Evolutionary conservation across 2,888 invertebrate genomes (phyloP).

Genomic region (Heliconius erato): DNA sequence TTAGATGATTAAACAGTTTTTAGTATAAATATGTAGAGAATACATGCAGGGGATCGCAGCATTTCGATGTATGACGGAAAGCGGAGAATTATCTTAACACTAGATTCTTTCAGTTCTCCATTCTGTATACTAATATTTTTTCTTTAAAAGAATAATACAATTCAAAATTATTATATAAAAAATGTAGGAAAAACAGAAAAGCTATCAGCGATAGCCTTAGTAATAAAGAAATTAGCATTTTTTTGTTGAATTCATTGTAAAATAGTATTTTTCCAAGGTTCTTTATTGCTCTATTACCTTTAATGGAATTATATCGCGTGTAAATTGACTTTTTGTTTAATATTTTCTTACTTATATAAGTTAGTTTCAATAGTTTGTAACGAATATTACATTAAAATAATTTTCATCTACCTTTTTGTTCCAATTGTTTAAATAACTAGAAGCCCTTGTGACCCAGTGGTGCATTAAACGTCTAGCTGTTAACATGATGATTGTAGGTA

Average conservation of each 20-base stretch:
- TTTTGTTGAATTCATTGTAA: conserved; percentile 1
- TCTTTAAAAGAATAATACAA: background rate
- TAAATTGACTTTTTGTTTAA: background rate
- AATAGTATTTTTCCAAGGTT: background rate
- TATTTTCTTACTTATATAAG: background rate
- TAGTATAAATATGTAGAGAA: no score
- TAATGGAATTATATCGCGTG: conserved; percentile 6
- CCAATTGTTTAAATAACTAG: background rate
- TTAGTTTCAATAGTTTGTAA: background rate
- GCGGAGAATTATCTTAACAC: no score
- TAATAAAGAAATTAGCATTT: background rate
- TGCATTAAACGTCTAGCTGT: background rate
- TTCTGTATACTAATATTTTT: background rate
- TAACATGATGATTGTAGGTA: background rate
- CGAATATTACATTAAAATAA: background rate
- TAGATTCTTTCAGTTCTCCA: no score
- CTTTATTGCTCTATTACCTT: conserved; percentile 6
- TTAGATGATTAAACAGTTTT: no score
- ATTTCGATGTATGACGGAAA: no score
- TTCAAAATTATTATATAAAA: background rate
- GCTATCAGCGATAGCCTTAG: background rate
- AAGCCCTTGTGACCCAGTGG: background rate
- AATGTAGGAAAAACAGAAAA: background rate
- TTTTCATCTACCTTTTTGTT: background rate
- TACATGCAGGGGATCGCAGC: no score